Evolutionary conservation across 2,888 invertebrate genomes (phyloP).

Genomic region (Drosophila mayaguana): DNA sequence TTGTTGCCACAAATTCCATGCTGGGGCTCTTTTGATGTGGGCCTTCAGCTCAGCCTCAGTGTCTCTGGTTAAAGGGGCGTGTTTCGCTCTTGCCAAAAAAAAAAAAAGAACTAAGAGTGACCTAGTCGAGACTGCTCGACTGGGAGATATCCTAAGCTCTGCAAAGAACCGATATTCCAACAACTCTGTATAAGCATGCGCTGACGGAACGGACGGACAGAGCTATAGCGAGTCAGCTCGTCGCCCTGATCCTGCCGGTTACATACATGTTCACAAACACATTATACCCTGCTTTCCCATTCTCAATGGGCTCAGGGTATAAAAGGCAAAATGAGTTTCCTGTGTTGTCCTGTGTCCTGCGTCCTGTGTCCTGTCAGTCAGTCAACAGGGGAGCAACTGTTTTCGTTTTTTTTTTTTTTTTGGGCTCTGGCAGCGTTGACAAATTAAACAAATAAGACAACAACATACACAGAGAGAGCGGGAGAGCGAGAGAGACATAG

Average conservation of each 20-base stretch:
- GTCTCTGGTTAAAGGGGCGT: conserved; percentile 1
- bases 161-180: no score
- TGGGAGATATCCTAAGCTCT: no score
- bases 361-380: conserved; percentile 39
- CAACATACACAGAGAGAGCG: conserved; percentile 28
- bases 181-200: no score
- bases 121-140: no score
- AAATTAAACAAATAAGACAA: conserved; percentile 78
- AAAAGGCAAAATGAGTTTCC: neutral
- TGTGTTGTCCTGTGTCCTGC: conserved; percentile 4
- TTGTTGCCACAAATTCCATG: conserved; percentile 51
- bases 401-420: conserved; percentile 13
- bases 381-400: conserved; percentile 44
- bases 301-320: no score
- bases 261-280: no score
- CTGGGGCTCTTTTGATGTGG: conserved; percentile 6
- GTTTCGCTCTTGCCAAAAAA: conserved; percentile 2
- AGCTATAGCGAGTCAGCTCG: no score
- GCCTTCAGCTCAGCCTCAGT: neutral
- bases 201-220: no score
- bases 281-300: no score
- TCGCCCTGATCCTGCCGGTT: no score
- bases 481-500: no score
- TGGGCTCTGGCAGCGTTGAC: conserved; percentile 43
- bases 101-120: no score